These are phyloP conservation scores for Tichodroma muraria DNA, from an alignment of 2,113 vertebrate species.

Conservation along the genomic window DNA sequence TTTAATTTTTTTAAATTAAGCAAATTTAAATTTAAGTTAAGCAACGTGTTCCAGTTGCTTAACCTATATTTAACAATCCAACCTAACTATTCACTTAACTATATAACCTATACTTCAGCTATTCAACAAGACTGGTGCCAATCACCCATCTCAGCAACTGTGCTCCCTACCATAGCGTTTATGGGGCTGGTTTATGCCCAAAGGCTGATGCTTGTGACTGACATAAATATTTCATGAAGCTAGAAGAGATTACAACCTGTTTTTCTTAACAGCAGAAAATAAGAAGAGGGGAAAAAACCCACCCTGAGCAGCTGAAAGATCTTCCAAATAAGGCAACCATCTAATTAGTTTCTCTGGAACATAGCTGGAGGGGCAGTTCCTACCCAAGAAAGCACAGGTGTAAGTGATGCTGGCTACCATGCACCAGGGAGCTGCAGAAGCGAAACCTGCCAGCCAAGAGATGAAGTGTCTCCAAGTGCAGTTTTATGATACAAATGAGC, in stretches of 20 bases:
- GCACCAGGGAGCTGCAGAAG: neutral
- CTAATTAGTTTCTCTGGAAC: constrained; percentile 13
- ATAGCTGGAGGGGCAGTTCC: neutral
- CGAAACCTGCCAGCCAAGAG: neutral
- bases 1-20: neutral
- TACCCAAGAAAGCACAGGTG: neutral
- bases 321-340: neutral
- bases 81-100: neutral
- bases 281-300: neutral
- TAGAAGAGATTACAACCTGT: neutral
- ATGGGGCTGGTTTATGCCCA: neutral
- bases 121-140: neutral
- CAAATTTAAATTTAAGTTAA: no score
- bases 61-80: neutral
- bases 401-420: neutral
- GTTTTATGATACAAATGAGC: neutral
- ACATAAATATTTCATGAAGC: constrained; percentile 19
- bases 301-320: neutral
- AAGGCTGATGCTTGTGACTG: neutral
- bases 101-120: neutral
- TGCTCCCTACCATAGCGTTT: neutral
- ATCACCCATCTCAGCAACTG: neutral
- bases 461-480: neutral
- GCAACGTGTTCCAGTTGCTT: neutral
- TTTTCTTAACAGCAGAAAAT: neutral